Evolutionary conservation across 2,797 vertebrate species (phyloP), one percentile per base, ranked within the genome.

Genomic region (Chrysocyon brachyurus): DNA sequence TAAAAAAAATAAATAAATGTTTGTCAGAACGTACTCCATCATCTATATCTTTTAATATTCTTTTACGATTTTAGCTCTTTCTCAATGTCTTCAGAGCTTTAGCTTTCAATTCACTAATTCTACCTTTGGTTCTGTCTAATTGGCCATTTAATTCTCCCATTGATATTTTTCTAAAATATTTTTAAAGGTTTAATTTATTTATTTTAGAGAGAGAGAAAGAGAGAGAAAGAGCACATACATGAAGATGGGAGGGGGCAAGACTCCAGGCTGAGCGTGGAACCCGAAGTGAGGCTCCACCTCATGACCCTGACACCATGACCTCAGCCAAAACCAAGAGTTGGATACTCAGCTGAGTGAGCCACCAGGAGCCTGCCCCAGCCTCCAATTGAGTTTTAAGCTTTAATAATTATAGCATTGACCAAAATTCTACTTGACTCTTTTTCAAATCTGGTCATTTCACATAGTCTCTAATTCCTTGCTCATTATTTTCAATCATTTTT

Each of bases 311-410:
- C 17, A 33, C 11, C n/a, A 33, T 33, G n/a, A 33, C n/a, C 64
- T 68, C n/a, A 68, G 66, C 66, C 1, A 16, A 68, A 68, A 68
- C 66, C 66, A 68, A 16, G 66, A 68, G n/a, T 21, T 21, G n/a
- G n/a, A 68, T 17, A 21, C 61, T 63, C 61, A 10, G 28, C 17
- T 33, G n/a, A 68, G 31, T 68, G 66, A 68, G n/a, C 66, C 17
- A 68, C 31, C n/a, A 33, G 66, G n/a, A 17, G 1, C n/a, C 66
- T 4, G 1, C n/a, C 66, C n/a, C 66, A 33, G 66, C 28, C 31
- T 87, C 54, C 21, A 59, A 46, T 52, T 75, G 49, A 87, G 11
- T 75, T 90, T 93, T 90, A 84, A n/a, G 36, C 61, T 85, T 91
- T 52, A 73, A 66, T 68, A 87, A 64, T 54, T 75, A 49, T 36